Conservation (phyloP, 2,888 invertebrate genomes). For the Tinea pellionella region DNA sequence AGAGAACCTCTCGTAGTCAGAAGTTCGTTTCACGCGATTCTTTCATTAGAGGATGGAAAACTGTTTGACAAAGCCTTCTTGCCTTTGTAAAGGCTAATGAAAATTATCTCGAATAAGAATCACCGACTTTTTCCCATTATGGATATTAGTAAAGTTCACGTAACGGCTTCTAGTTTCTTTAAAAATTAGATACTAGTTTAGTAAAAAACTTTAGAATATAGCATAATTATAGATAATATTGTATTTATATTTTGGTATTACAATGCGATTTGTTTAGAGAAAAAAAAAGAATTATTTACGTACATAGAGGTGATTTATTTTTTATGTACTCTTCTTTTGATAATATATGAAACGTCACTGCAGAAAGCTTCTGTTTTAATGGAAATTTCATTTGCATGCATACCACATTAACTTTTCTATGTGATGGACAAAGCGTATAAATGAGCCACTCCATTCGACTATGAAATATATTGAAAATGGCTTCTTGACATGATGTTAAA, state of each 20-base stretch:
- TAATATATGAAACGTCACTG: no score
- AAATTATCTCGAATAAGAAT: constrained; percentile 5
- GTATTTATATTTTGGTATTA: no score
- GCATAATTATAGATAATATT: no score
- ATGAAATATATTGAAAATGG: background rate
- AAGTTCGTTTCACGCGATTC: constrained; percentile 10
- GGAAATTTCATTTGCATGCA: background rate
- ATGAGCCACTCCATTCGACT: background rate
- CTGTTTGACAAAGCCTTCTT: constrained; percentile 3
- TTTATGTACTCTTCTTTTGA: no score
- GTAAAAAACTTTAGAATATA: no score
- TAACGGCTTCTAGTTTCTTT: background rate
- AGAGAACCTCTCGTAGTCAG: background rate
- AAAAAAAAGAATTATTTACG: no score
- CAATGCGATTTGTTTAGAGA: no score
- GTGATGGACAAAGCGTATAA: background rate
- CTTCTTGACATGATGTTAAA: background rate
- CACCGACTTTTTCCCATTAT: constrained; percentile 2
- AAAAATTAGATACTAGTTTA: background rate
- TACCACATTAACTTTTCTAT: background rate
- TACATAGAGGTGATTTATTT: no score
- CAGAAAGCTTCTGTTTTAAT: background rate
- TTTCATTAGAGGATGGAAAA: constrained; percentile 8
- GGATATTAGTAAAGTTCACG: background rate
- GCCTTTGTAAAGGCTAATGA: constrained; percentile 9